These are phyloP conservation scores for Schrankia costaestrigalis DNA, from an alignment of 2,888 invertebrate species.

Conservation along the genomic window DNA sequence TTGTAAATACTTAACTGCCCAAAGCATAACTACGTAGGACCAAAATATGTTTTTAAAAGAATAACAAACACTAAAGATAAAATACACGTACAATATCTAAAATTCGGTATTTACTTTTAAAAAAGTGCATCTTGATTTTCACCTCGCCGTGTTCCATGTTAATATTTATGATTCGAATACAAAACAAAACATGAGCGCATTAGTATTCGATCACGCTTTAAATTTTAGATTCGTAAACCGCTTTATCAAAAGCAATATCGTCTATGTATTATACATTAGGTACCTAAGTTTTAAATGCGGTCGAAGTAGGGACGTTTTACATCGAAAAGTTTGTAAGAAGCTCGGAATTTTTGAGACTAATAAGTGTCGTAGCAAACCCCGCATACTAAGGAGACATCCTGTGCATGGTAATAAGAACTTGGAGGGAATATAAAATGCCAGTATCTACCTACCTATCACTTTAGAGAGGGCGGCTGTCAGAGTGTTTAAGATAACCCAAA, in stretches of 20 bases:
- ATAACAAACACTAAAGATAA: conserved; percentile 44
- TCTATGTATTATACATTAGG: conserved; percentile 76
- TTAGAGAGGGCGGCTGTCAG: conserved; percentile 52
- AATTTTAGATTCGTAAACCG: conserved; percentile 78
- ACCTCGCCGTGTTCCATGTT: conserved; percentile 53
- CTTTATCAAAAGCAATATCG: conserved; percentile 79
- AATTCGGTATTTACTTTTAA: conserved; percentile 19
- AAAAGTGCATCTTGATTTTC: conserved; percentile 42
- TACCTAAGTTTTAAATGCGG: conserved; percentile 70
- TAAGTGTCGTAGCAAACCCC: conserved; percentile 67
- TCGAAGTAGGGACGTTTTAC: conserved; percentile 56
- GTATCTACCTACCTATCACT: conserved; percentile 61
- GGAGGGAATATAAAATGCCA: conserved; percentile 70
- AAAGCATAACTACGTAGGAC: too few species aligned
- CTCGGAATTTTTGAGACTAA: conserved; percentile 77
- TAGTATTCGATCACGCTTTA: conserved; percentile 76
- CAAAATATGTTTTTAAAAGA: too few species aligned
- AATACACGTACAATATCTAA: conserved; percentile 7
- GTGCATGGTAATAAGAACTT: conserved; percentile 71
- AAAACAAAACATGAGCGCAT: conserved; percentile 68
- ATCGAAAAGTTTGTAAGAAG: conserved; percentile 62
- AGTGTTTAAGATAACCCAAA: conserved; percentile 55
- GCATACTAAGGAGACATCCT: conserved; percentile 73
- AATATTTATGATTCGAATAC: conserved; percentile 70
- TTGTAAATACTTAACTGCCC: too few species aligned